Conservation (phyloP, 2,888 invertebrate genomes). For the Nomada ruficornis region DNA sequence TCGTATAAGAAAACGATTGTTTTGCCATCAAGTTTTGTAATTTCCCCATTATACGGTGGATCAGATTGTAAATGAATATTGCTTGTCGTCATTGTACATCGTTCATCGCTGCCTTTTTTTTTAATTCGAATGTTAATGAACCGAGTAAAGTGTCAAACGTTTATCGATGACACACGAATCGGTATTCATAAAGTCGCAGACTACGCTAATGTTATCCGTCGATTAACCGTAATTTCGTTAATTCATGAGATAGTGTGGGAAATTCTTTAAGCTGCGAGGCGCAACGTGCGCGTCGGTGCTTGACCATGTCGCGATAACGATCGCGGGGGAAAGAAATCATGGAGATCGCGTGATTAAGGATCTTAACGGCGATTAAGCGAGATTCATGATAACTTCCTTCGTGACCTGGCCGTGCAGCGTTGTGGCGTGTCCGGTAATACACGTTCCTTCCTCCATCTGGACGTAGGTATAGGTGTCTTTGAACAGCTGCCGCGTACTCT, state of each 20-base stretch:
- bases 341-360: conserved; percentile 68
- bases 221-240: conserved; percentile 53
- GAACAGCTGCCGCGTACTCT: conserved; percentile 35
- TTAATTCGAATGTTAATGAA: conserved; percentile 42
- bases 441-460: conserved; percentile 16
- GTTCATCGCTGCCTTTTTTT: conserved; percentile 5
- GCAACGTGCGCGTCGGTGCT: conserved; percentile 28
- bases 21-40: conserved; percentile 15
- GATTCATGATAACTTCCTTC: conserved; percentile 69
- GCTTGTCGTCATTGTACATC: background rate
- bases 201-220: conserved; percentile 28
- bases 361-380: conserved; percentile 65
- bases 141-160: conserved; percentile 33
- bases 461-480: conserved; percentile 37
- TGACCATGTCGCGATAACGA: conserved; percentile 73
- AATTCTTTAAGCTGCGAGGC: conserved; percentile 57
- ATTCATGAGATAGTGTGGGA: conserved; percentile 52
- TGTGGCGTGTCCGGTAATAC: conserved; percentile 17
- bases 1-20: conserved; percentile 25
- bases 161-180: conserved; percentile 36
- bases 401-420: conserved; percentile 51
- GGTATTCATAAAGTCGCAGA: conserved; percentile 43
- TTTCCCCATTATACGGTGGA: background rate
- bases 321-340: conserved; percentile 69
- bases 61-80: too few species aligned